Conservation (phyloP, 2,113 vertebrate genomes). For the Geothlypis trichas region DNA sequence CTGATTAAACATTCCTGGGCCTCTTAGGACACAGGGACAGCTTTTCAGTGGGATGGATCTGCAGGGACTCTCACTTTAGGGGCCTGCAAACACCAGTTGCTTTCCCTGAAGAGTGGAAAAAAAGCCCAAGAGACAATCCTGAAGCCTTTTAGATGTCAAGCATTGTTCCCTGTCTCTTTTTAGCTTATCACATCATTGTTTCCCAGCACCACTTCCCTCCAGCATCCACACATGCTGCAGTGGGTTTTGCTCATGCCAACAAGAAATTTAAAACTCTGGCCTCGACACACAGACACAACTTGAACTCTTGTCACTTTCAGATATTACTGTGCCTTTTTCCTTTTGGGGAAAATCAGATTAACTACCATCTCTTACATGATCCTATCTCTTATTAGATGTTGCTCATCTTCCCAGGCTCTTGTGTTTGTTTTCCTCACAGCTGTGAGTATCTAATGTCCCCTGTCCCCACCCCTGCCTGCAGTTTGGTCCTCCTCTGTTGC, state of each 20-base stretch:
- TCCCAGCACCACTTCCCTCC: not conserved
- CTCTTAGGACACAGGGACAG: fast-evolving
- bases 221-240: not conserved
- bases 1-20: not conserved
- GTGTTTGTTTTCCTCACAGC: not conserved
- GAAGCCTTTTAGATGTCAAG: not conserved
- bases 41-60: not conserved
- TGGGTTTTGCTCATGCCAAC: not conserved
- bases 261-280: not conserved
- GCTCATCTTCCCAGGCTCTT: not conserved
- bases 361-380: not conserved
- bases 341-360: not conserved
- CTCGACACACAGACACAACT: not conserved
- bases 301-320: not conserved
- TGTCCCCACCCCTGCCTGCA: not conserved
- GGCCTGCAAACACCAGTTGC: not conserved
- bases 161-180: not conserved
- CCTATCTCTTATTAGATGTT: not conserved
- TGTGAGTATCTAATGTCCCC: not conserved
- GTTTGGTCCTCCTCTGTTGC: not conserved
- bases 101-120: not conserved
- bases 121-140: not conserved
- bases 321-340: not conserved
- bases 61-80: not conserved
- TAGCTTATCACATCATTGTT: not conserved